A percentile compares a stretch with the other conserved stretches of the same genome.
These are phyloP conservation scores for Acanthornis magna DNA, from an alignment of 2,797 vertebrate genomes.

Conservation along the genomic window DNA sequence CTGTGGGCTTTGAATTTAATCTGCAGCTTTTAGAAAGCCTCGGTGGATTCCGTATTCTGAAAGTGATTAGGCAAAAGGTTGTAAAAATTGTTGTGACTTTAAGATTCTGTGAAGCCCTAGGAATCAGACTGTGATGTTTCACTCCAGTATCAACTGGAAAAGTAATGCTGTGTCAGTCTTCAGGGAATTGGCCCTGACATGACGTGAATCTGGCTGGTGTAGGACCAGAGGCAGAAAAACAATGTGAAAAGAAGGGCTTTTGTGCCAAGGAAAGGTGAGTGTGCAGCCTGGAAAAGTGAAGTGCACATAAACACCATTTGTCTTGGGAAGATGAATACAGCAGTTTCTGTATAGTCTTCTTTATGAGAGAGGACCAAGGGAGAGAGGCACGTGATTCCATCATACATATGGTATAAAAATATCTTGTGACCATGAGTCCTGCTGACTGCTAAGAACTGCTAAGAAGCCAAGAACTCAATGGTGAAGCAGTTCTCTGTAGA, in stretches of 20 bases:
- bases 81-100: neutral
- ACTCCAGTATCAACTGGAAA: neutral
- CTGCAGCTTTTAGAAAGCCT: neutral
- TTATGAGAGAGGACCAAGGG: neutral
- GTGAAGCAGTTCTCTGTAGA: neutral
- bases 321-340: neutral
- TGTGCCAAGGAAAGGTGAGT: neutral
- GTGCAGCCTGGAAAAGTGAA: neutral
- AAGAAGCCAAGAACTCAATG: neutral
- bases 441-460: neutral
- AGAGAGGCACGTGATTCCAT: neutral
- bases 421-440: neutral
- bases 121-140: neutral
- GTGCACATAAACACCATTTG: accelerated
- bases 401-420: neutral
- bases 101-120: neutral
- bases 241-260: neutral
- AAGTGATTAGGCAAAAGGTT: neutral
- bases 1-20: neutral
- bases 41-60: neutral
- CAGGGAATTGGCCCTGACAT: neutral
- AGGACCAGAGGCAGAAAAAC: neutral
- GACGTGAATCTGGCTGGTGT: neutral
- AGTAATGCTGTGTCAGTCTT: conserved; percentile 46
- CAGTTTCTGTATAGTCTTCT: neutral